These are phyloP conservation scores for Holacanthus passer DNA, from an alignment of 2,113 vertebrate genomes.

Conservation along the genomic window DNA sequence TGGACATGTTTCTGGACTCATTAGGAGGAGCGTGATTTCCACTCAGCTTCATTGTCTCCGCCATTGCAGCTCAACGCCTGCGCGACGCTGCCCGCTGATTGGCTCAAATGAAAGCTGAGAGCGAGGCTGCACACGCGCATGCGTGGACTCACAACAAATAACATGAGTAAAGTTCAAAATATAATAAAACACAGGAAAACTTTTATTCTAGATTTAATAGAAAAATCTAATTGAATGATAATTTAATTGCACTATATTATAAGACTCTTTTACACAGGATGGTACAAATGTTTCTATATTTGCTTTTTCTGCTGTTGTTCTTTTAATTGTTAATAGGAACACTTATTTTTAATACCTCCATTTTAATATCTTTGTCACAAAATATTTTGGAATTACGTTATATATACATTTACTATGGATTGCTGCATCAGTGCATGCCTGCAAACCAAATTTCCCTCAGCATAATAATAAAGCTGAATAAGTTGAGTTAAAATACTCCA, in stretches of 20 bases:
- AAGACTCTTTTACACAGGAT: too few species aligned
- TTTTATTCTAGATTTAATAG: too few species aligned
- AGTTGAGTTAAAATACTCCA: background rate
- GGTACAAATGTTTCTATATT: background rate
- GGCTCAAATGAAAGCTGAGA: slow-evolving; percentile 24
- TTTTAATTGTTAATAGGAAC: background rate
- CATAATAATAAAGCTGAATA: background rate
- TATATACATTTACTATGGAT: background rate
- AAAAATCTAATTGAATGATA: background rate
- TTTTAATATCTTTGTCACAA: background rate
- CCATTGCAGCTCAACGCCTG: slow-evolving; percentile 66
- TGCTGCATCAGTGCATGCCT: background rate
- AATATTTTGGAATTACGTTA: background rate
- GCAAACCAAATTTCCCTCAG: background rate
- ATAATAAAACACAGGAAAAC: too few species aligned
- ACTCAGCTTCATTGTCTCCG: slow-evolving; percentile 67
- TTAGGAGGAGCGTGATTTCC: background rate
- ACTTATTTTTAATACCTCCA: background rate
- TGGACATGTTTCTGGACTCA: slow-evolving; percentile 45
- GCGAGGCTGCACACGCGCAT: background rate
- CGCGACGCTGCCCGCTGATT: slow-evolving; percentile 65
- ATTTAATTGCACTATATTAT: background rate
- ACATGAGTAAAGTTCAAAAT: too few species aligned
- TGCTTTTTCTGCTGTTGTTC: background rate
- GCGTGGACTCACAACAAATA: background rate